These are phyloP conservation scores for Eupleurogrammus muticus DNA, from an alignment of 2,797 vertebrate species.

Conservation along the genomic window DNA sequence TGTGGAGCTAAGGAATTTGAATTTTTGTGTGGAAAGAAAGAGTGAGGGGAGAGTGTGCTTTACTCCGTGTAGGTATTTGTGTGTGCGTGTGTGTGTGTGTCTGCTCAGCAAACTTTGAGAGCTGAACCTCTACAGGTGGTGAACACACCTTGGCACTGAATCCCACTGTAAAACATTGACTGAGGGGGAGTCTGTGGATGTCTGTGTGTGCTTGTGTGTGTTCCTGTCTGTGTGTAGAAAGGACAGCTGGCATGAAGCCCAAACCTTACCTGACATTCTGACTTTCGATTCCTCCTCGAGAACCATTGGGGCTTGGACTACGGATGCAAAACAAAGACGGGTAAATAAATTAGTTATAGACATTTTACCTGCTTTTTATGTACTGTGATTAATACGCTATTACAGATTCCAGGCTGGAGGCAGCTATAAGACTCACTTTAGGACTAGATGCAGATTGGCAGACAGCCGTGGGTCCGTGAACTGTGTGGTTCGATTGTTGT, in stretches of 20 bases:
- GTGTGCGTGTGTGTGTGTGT: slow-evolving; percentile 18
- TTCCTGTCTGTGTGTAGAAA: slow-evolving; percentile 30
- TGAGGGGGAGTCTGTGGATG: slow-evolving; percentile 47
- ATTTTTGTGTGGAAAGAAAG: slow-evolving; percentile 52
- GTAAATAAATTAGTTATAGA: slow-evolving; percentile 29
- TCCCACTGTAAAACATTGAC: slow-evolving; percentile 56
- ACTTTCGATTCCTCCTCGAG: slow-evolving; percentile 77
- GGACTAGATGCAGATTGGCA: slow-evolving; percentile 96
- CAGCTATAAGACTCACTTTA: slow-evolving; percentile 88
- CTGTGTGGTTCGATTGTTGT: slow-evolving; percentile 99
- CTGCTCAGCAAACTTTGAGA: slow-evolving; percentile 44
- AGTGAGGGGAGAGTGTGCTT: slow-evolving; percentile 38
- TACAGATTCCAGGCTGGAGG: background rate
- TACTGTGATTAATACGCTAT: background rate
- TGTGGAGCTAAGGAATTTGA: slow-evolving; percentile 58
- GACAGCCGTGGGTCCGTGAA: slow-evolving; percentile 98
- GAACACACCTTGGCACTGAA: slow-evolving; percentile 65
- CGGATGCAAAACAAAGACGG: slow-evolving; percentile 33
- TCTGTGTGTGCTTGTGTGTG: slow-evolving; percentile 36
- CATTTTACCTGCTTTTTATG: background rate
- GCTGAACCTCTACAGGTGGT: slow-evolving; percentile 68
- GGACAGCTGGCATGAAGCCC: slow-evolving; percentile 22
- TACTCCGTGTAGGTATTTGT: slow-evolving; percentile 38
- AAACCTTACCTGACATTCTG: slow-evolving; percentile 82
- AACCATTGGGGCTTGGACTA: slow-evolving; percentile 84